phyloP scores from a whole-genome alignment of 2,797 vertebrate genomes.

The Morelia viridis region DNA sequence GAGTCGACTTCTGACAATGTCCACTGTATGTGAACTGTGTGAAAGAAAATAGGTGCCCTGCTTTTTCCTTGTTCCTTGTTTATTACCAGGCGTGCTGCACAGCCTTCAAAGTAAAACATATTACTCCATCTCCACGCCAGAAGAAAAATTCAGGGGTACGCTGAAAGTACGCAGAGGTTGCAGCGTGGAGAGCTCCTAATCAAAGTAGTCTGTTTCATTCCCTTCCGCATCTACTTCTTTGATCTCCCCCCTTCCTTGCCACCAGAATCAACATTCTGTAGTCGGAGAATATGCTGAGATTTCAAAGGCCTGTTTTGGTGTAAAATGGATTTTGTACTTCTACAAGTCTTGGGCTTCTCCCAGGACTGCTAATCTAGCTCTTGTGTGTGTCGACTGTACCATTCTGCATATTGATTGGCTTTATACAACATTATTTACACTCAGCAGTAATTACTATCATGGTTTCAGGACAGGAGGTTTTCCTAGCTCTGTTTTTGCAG shows the following conservation, averaged over 20 bases:
- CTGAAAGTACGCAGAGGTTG: neutral
- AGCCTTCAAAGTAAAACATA: neutral
- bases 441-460: neutral
- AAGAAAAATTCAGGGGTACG: neutral
- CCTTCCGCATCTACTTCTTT: neutral
- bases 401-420: no score
- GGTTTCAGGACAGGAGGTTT: neutral
- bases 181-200: neutral
- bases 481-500: neutral
- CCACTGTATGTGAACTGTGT: neutral
- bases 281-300: neutral
- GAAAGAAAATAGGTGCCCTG: neutral
- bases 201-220: neutral
- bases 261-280: neutral
- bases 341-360: neutral
- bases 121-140: neutral
- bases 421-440: no score
- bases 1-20: neutral
- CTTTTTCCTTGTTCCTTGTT: neutral
- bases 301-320: neutral
- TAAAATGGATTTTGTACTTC: neutral
- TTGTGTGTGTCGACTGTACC: neutral
- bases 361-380: neutral
- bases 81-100: neutral
- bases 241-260: neutral